Base-by-base conservation (phyloP, 2,888 invertebrate genomes). In the Sceliomorpha sp. region DNA sequence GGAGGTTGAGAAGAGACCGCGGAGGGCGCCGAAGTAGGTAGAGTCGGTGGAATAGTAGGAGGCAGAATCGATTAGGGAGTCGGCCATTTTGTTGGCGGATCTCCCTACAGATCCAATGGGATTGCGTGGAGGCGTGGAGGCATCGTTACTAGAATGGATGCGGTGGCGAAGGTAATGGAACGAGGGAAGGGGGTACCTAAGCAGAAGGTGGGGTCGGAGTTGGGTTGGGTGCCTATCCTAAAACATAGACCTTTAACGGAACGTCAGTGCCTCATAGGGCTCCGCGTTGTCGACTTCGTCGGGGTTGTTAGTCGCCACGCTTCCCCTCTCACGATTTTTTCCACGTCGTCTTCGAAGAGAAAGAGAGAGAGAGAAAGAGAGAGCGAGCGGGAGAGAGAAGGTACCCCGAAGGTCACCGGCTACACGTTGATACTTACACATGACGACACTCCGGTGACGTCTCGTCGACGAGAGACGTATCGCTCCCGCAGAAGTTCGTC, bases 31-130 rank as follows among this genome's bases (percentile, higher is more conserved):
- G 39, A 47, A 47, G 47, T 36, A 29, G 51, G 34, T 17, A 20
- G 37, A 10, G 42, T 7, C 6, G 53, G 50, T 39, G 45, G 55
- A 64, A 56, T 63, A 66, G 72, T 66, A 60, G 78, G 78, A 72
- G 72, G 72, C 67, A 70, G 79, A 83, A 86, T 86, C 86, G 86
- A 86, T 86, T 84, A 82, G 80, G 76, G 75, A 62, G 80, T 78
- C 86, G 82, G 86, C 86, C 86, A 86, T 86, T 86, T 86, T 86
- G 86, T 86, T 85, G 80, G 77, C 75, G 81, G 77, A 75, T 76
- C 69, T 55, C 36, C 15, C 48, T 36, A 51, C 60, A 47, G 70
- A 67, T 45, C 80, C 81, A 80, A 80, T 79, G 71, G 66, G 63
- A 63, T 32, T 17, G 58, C 56, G 70, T 53, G 79, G 73, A 79